Evolutionary conservation across 2,888 invertebrate genomes (phyloP), one percentile per base, ranked within the genome.

Genomic region (Aricia artaxerxes): DNA sequence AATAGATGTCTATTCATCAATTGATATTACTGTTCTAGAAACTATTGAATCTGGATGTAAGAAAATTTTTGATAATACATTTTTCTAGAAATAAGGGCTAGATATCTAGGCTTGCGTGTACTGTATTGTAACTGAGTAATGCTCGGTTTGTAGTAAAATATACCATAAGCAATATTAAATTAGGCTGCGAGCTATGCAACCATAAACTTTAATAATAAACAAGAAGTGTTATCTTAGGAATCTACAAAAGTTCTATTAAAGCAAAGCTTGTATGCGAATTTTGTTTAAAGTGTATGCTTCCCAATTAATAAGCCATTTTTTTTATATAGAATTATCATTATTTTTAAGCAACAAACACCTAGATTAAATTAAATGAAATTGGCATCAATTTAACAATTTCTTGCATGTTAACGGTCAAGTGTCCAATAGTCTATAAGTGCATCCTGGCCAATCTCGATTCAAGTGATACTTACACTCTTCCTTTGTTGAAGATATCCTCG

Each of bases 351-450:
- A 24, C 2, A n/a, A 24, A 61, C 61, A 24, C 61, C 24, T 61
- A 24, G 61, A 9, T 24, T 31, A 64, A 11, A 31, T 24, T 31
- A 64, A 64, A 69, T 69, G 35, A 76, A 31, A 76, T 76, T 76
- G 76, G 35, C 57, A 35, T 76, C 76, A 76, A 76, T 76, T 76
- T 57, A 16, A 31, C 57, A 76, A 76, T 76, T 76, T 35, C 31
- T 49, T 57, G 76, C 76, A 57, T n/a, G 44, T 24, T 73, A 73
- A 76, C 53, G 13, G 76, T 35, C 53, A 57, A 76, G 53, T 76
- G 76, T 76, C 31, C 76, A 57, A 57, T 76, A 76, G 57, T 76
- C 31, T 11, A 76, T 53, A 76, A 76, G 76, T 76, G 76, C 76
- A 35, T 76, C 57, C 76, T 57, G 76, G 35, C 53, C 53, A 76